Conservation (phyloP, 2,888 invertebrate species). For the Hirtodrosophila duncani region DNA sequence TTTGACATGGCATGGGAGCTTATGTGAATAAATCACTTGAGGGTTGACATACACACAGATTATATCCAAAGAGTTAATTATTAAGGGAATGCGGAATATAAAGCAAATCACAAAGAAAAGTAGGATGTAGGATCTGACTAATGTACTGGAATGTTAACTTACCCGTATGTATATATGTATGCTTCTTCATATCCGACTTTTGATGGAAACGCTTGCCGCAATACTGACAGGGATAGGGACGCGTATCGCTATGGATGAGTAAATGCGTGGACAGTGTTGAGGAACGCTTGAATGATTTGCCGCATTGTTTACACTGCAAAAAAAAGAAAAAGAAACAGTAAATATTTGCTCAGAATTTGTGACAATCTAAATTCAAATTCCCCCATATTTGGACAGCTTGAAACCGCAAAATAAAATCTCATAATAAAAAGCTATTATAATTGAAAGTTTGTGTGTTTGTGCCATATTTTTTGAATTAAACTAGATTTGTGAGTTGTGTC, state of each 20-base stretch:
- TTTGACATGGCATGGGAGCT: conserved; percentile 22
- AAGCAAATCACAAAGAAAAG: no score
- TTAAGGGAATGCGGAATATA: no score
- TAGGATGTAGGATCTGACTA: no score
- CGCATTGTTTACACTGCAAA: conserved; percentile 92
- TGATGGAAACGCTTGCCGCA: conserved; percentile 82
- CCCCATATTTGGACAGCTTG: conserved; percentile 54
- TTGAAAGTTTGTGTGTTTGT: conserved; percentile 20
- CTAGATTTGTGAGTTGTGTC: conserved; percentile 69
- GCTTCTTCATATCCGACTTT: conserved; percentile 97
- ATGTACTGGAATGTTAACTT: conserved; percentile 76
- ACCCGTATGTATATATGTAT: conserved; percentile 98
- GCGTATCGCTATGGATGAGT: conserved; percentile 97
- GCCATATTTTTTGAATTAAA: conserved; percentile 65
- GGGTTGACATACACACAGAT: neutral
- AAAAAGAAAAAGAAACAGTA: conserved; percentile 18
- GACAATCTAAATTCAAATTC: conserved; percentile 23
- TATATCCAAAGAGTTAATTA: conserved; percentile 12
- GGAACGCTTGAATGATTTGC: conserved; percentile 96
- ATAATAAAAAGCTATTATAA: conserved; percentile 37
- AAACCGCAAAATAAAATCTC: conserved; percentile 50
- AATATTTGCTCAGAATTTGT: conserved; percentile 27
- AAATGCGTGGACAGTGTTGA: conserved; percentile 98
- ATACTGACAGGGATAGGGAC: conserved; percentile 99
- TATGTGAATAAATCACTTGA: conserved; percentile 40